Percentiles rank a stretch among this genome's conserved stretches.
Evolutionary conservation across 2,797 vertebrate genomes (phyloP).

Genomic region (Remorina albescens): DNA sequence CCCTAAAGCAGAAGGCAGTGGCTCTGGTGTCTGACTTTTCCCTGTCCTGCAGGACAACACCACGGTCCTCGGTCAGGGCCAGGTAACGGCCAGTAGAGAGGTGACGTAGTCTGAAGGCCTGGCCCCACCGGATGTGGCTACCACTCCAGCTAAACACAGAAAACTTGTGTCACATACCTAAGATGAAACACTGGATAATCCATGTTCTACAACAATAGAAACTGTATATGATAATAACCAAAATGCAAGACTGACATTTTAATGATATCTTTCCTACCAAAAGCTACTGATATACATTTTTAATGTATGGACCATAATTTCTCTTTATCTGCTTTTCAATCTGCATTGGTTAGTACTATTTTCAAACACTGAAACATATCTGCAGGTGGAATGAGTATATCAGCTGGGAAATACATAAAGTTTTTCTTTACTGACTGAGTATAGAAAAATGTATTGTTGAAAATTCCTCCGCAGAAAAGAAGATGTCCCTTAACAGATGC

Average conservation of each 20-base stretch:
- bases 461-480: slow-evolving; percentile 7
- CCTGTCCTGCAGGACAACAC: slow-evolving; percentile 91
- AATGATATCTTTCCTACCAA: too few relatives aligned
- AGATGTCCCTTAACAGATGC: slow-evolving; percentile 37
- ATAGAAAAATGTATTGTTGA: background rate
- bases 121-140: slow-evolving; percentile 96
- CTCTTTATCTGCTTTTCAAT: background rate
- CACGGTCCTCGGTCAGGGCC: slow-evolving; percentile 91
- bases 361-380: background rate
- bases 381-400: background rate
- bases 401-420: background rate
- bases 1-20: slow-evolving; percentile 94
- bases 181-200: background rate
- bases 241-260: too few relatives aligned
- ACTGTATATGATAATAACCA: background rate
- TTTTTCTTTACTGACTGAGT: background rate
- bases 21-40: slow-evolving; percentile 90
- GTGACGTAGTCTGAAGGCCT: slow-evolving; percentile 94
- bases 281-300: too few relatives aligned
- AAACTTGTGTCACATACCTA: slow-evolving; percentile 4
- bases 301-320: background rate
- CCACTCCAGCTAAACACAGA: slow-evolving; percentile 91
- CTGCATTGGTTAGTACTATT: background rate
- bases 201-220: background rate
- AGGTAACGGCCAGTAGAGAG: slow-evolving; percentile 96